Percentiles rank a stretch among this genome's conserved stretches.
phyloP scores from a whole-genome alignment of 2,888 invertebrate species.

The Stramonita haemastoma region DNA sequence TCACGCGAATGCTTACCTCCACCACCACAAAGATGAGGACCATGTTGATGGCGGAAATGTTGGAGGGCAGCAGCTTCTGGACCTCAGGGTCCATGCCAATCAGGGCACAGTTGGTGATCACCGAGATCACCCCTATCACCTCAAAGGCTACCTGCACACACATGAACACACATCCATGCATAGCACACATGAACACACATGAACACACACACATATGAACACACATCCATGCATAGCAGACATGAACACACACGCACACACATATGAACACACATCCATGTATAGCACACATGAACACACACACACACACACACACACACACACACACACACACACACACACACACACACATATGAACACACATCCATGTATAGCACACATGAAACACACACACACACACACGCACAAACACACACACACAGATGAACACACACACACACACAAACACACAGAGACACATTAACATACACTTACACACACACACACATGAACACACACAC shows the following conservation, averaged over 20 bases:
- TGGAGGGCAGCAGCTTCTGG: slow-evolving; percentile 78
- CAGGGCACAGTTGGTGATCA: slow-evolving; percentile 87
- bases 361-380: not conserved
- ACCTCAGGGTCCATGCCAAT: slow-evolving; percentile 85
- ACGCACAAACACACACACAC: no score
- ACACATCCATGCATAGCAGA: not conserved
- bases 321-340: not conserved
- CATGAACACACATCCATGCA: not conserved
- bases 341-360: not conserved
- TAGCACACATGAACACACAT: not conserved
- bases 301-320: no score
- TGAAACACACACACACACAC: not conserved
- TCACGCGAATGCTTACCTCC: slow-evolving; percentile 81
- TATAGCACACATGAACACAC: no score
- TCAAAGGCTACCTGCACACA: slow-evolving; percentile 82
- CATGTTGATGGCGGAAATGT: slow-evolving; percentile 79
- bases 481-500: not conserved
- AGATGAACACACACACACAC: no score
- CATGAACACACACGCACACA: no score
- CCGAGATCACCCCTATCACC: slow-evolving; percentile 83
- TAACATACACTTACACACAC: not conserved
- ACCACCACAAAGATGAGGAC: slow-evolving; percentile 83
- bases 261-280: no score
- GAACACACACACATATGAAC: not conserved
- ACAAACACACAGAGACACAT: no score